Conservation (phyloP, 2,113 vertebrate species). For the Callorhinus ursinus region DNA sequence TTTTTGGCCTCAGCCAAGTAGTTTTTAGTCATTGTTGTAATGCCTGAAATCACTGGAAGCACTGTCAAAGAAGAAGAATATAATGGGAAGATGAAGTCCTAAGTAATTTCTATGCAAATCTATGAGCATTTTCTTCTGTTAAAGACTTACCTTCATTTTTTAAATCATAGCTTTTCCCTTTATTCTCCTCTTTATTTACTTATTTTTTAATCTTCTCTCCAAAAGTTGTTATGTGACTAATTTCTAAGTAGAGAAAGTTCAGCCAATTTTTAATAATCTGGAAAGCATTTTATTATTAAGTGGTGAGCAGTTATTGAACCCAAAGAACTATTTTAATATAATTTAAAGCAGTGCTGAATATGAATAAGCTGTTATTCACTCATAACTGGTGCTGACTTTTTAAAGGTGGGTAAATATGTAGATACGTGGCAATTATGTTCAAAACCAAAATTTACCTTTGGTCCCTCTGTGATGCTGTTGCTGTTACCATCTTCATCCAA, state of each 20-base stretch:
- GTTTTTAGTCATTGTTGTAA: neutral
- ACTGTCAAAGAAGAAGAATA: neutral
- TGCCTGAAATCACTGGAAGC: neutral
- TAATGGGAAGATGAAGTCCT: neutral
- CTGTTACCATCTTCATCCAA: neutral
- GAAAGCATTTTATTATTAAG: constrained; percentile 36
- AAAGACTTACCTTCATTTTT: neutral
- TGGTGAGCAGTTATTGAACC: neutral
- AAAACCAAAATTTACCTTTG: neutral
- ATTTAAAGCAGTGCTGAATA: neutral
- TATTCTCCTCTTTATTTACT: neutral
- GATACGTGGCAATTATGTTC: neutral
- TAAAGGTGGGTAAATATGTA: neutral
- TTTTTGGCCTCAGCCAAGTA: neutral
- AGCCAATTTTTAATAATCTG: constrained; percentile 28
- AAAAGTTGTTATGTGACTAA: neutral
- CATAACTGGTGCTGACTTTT: neutral
- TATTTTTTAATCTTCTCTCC: neutral
- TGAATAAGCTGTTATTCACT: neutral
- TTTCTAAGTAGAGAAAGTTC: constrained; percentile 39
- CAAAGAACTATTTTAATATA: constrained; percentile 19
- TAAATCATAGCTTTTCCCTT: neutral
- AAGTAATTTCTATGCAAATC: neutral
- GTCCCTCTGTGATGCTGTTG: neutral
- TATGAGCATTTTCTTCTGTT: neutral